These are phyloP conservation scores for Pterois miles DNA, from an alignment of 2,797 vertebrate genomes.

Conservation along the genomic window DNA sequence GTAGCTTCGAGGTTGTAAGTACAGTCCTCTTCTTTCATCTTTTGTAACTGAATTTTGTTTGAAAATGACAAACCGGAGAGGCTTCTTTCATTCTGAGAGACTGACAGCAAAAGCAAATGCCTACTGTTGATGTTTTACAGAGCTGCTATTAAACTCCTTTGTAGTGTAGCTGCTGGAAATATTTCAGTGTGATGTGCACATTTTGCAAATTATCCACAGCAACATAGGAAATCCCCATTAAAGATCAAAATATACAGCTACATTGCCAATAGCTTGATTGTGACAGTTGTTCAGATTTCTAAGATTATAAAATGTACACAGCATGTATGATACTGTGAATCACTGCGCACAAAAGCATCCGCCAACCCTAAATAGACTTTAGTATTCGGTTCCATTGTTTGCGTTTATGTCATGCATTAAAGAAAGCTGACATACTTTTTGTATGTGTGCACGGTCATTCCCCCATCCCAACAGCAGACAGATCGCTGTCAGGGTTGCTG, in stretches of 20 bases:
- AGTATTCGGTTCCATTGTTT: not conserved
- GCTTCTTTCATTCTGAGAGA: not conserved
- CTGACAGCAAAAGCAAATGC: not conserved
- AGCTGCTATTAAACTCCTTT: not conserved
- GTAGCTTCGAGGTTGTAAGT: too few species aligned
- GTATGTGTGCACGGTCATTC: slow-evolving; percentile 54
- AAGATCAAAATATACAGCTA: not conserved
- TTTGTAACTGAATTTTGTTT: not conserved
- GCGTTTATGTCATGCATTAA: not conserved
- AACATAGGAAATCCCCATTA: not conserved
- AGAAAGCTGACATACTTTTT: not conserved
- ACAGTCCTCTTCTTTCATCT: not conserved
- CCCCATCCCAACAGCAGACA: slow-evolving; percentile 63
- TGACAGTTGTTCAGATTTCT: not conserved
- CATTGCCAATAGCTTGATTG: not conserved
- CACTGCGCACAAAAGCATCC: not conserved
- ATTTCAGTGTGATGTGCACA: not conserved
- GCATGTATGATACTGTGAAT: not conserved
- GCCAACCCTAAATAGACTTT: not conserved
- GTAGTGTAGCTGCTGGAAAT: not conserved
- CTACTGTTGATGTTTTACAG: not conserved
- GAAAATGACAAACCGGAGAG: not conserved
- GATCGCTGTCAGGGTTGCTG: slow-evolving; percentile 76
- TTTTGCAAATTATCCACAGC: not conserved
- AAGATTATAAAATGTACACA: not conserved